phyloP scores from a whole-genome alignment of 2,113 vertebrate species.

The Gracilinanus agilis region DNA sequence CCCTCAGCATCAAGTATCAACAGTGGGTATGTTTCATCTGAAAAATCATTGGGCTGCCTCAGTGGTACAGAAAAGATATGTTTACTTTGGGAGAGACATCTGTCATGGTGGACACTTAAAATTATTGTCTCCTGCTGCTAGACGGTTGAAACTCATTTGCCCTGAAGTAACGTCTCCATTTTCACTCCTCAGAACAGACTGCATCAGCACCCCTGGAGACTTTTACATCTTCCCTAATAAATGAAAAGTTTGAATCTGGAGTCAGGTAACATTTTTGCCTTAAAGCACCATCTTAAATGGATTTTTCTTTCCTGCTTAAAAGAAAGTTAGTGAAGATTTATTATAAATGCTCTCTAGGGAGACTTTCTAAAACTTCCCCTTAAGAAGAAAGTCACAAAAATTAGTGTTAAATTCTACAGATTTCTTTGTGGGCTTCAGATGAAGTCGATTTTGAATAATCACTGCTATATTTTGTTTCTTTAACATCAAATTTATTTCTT shows the following conservation, averaged over 20 bases:
- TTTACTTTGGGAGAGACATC: not conserved
- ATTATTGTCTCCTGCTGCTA: conserved; percentile 14
- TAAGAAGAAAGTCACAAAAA: conserved; percentile 78
- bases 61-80: not conserved
- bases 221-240: conserved; percentile 70
- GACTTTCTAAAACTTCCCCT: conserved; percentile 72
- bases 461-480: not conserved
- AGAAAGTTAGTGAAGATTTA: conserved; percentile 82
- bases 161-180: conserved; percentile 63
- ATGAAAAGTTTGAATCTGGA: conserved; percentile 79
- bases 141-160: conserved; percentile 60
- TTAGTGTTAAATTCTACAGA: conserved; percentile 37
- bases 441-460: not conserved
- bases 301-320: conserved; percentile 80
- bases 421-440: not conserved
- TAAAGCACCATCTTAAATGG: conserved; percentile 77
- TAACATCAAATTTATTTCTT: not conserved
- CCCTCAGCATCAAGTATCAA: not conserved
- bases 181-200: conserved; percentile 66
- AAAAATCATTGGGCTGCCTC: not conserved
- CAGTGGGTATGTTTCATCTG: not conserved
- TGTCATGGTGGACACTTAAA: not conserved
- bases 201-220: conserved; percentile 64
- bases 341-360: conserved; percentile 74
- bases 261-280: conserved; percentile 78